Base-by-base conservation (phyloP, 2,888 invertebrate genomes). In the Hoplodrina blanda region DNA sequence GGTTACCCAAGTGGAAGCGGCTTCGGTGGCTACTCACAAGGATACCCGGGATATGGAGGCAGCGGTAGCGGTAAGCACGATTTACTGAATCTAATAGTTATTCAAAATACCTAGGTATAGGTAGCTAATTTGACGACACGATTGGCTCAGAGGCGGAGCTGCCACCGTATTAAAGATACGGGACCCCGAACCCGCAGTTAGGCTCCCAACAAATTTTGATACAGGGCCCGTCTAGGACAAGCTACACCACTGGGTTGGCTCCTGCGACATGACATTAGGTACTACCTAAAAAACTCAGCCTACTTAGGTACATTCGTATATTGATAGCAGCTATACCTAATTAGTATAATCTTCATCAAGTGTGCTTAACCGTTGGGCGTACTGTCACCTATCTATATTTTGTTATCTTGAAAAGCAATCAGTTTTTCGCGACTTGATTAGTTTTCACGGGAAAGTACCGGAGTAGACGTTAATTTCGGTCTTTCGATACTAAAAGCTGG, bases 41-140 rank as follows among this genome's bases (percentile, higher is more conserved):
- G 84, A 78, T 79, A 86, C 76, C 84, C 86, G 63, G 84, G 85
- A 49, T 85, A 83, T 60, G 81, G 85, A 20, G 44, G 60, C 60
- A 80, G 82, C 41, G 72, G 70, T 62, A 57, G 81, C 19, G 78
- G 82, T 78, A 65, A 67, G 82, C 61, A 63, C 10, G 55, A 33
- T 69, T 62, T 19, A 66, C 62, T 67, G 44, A 62, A 17, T 57
- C 30, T 71, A 37, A 55, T 59, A 15, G 17, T 10, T n/a, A 55
- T 3, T 30, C 3, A 7, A 7, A 7, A 19, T 37, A 25, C 17
- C 17, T 33, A 33, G n/a, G 17, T 33, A 17, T 4, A 10, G 10
- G 17, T 37, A n/a, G 55, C 8, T 13, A 17, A 55, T 55, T 13
- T 41, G 41, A 13, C 41, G 41, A 13, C 41, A 41, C 37, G 37